Evolutionary conservation across 2,888 invertebrate species (phyloP), one percentile per base, ranked within the genome.

Genomic region (Eulithis testata): DNA sequence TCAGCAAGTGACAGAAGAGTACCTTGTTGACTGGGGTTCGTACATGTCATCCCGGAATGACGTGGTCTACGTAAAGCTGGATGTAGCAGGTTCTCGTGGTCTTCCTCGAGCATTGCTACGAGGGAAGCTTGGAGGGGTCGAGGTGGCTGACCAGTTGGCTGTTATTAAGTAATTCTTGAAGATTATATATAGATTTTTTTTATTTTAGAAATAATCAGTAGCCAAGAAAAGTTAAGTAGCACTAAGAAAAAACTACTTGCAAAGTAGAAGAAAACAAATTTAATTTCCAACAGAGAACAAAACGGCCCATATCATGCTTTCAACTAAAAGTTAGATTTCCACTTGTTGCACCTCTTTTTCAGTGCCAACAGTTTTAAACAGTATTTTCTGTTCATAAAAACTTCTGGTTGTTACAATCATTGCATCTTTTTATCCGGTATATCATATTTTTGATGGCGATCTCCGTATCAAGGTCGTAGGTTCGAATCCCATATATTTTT

Each of bases 31-130:
- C 88, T 98, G 98, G 97, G 97, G 97, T 68, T 97, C 98, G 44
- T 98, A 98, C 90, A 96, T 98, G 96, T 97, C 97, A 64, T 97
- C 97, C 65, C 95, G 97, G 72, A 96, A 97, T 84, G 97, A 97
- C 91, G 97, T 98, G 66, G 97, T 98, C 65, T 97, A 98, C 89
- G 96, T 98, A 54, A 95, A 97, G 80, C 94, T 98, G 79, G 99
- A 99, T 91, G 98, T 98, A 14, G 94, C 98, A 59, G 99, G 99
- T 36, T 95, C 97, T 57, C 93, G 95, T 54, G 96, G 96, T 0
- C 96, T 98, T 74, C 97, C 98, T 55, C 96, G 97, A 76, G 95
- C 96, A 69, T 94, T 96, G 68, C 94, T 98, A 55, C 97, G 97
- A 82, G 96, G 96, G 47, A 95, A 96, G 65, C 94, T 99, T 63